Evolutionary conservation across 1,140 invertebrate genomes (phyloP).

Genomic region (Drosophila quadrilineata): DNA sequence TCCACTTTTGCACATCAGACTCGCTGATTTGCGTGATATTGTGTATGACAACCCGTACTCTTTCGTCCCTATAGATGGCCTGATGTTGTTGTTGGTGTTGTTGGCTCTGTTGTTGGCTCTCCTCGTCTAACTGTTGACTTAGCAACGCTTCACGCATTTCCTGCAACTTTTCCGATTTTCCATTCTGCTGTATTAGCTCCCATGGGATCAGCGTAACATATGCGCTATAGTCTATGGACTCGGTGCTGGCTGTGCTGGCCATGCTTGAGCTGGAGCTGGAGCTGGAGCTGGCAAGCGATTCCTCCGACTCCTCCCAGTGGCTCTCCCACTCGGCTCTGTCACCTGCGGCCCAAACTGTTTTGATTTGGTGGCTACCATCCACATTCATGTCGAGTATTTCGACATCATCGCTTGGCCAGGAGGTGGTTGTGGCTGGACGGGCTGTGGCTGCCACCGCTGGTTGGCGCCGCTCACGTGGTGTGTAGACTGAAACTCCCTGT

Average conservation of each 20-base stretch:
- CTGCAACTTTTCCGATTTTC: slow-evolving; percentile 68
- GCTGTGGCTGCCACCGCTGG: slow-evolving; percentile 5
- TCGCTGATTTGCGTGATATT: slow-evolving; percentile 80
- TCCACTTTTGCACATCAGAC: slow-evolving; percentile 68
- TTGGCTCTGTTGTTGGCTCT: slow-evolving; percentile 28
- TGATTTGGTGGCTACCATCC: slow-evolving; percentile 48
- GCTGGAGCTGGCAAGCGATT: slow-evolving; percentile 16
- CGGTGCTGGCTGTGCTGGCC: slow-evolving; percentile 28
- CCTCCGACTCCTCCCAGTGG: slow-evolving; percentile 49
- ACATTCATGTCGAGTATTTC: slow-evolving; percentile 66
- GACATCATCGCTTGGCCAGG: slow-evolving; percentile 52
- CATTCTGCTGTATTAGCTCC: slow-evolving; percentile 74
- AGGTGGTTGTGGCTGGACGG: slow-evolving; percentile 22
- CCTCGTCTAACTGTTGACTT: slow-evolving; percentile 64
- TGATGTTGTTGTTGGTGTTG: slow-evolving; percentile 18
- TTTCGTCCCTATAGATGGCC: slow-evolving; percentile 54
- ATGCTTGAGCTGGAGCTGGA: slow-evolving; percentile 25
- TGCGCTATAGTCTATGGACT: slow-evolving; percentile 57
- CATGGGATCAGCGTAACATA: slow-evolving; percentile 71
- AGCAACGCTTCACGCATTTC: slow-evolving; percentile 61
- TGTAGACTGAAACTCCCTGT: slow-evolving; percentile 46
- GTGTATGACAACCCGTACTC: slow-evolving; percentile 82
- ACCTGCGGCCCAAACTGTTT: slow-evolving; percentile 36
- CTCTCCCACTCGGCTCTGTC: slow-evolving; percentile 57
- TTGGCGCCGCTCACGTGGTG: slow-evolving; percentile 63